Conservation (phyloP, 2,113 vertebrate genomes). For the Xiphias gladius region DNA sequence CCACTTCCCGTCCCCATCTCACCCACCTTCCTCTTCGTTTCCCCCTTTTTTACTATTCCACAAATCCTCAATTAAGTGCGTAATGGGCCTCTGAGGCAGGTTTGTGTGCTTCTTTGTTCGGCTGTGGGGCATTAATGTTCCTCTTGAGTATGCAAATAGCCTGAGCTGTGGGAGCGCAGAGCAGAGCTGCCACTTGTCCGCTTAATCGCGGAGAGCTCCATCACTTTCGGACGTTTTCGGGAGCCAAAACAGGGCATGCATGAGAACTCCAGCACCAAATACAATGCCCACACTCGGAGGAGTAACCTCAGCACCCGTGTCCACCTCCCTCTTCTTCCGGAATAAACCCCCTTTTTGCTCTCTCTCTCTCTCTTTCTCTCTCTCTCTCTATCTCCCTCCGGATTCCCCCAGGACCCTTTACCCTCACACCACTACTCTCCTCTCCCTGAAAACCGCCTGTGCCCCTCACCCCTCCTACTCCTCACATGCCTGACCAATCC, state of each 20-base stretch:
- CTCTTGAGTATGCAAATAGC: conserved; percentile 83
- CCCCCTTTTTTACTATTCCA: conserved; percentile 65
- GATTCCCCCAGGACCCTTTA: conserved; percentile 38
- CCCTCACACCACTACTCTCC: conserved; percentile 35
- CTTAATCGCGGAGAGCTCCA: conserved; percentile 80
- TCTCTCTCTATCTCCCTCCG: conserved; percentile 3
- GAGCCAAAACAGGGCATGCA: conserved; percentile 73
- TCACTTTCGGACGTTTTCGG: conserved; percentile 77
- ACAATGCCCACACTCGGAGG: conserved; percentile 76
- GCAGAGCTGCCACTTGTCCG: conserved; percentile 79
- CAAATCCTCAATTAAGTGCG: conserved; percentile 80
- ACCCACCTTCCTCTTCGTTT: conserved; percentile 60
- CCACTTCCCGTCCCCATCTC: conserved; percentile 25
- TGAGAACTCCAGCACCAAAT: conserved; percentile 75
- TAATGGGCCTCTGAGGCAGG: conserved; percentile 79
- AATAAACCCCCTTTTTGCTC: conserved; percentile 46
- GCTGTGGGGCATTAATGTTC: conserved; percentile 79
- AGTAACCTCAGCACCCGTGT: conserved; percentile 72
- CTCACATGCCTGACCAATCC: conserved; percentile 60
- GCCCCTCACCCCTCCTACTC: conserved; percentile 47
- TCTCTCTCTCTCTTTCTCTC: conserved; percentile 18
- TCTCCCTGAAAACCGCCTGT: conserved; percentile 27
- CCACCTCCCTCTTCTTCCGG: conserved; percentile 75
- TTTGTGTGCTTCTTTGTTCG: conserved; percentile 83
- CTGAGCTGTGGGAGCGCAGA: conserved; percentile 81